Base-by-base conservation (phyloP, 2,113 vertebrate species). In the Salminus brasiliensis region DNA sequence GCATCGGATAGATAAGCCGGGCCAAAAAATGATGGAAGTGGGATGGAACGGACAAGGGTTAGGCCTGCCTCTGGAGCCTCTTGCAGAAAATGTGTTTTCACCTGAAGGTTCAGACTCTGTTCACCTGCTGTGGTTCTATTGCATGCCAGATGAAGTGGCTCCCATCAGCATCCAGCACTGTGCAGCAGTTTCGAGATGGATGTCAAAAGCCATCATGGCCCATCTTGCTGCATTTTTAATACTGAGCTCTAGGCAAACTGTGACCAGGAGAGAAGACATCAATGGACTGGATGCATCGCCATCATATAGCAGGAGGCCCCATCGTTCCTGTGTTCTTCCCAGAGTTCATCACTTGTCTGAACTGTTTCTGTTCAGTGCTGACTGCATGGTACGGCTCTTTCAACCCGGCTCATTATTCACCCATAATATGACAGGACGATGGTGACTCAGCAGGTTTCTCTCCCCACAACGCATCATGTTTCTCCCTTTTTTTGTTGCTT, bases 1-100 rank as follows among this genome's bases (percentile, higher is more conserved):
- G 82, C 67, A 62, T 57, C 72, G 47, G 55, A 39, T 72, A 81
- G 79, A 84, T 84, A 84, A 81, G 79, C 72, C 74, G 71, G 43
- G 68, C 34, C 32, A 3, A 43, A 43, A 55, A 49, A 80, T 84
- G 82, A 67, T 57, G 70, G 63, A 72, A 55, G 57, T 43, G 74
- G 71, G 29, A 65, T 80, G 66, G 62, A 68, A 57, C 63, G 67
- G 72, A 57, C 15, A 55, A 67, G 47, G 52, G 45, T 55, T 41
- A 41, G 8, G 5, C 13, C 65, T 53, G n/a, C 27, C 41, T 63
- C 41, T 32, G 41, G 41, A 63, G 32, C 29, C 43, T 18, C 43
- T 15, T 39, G 32, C 52, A 27, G 53, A 36, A 55, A 52, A 30
- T 23, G 47, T 29, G 13, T 59, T 59, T 60, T 74, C 18, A 41